Base-by-base conservation (phyloP, 1,140 invertebrate species). In the Mya arenaria region DNA sequence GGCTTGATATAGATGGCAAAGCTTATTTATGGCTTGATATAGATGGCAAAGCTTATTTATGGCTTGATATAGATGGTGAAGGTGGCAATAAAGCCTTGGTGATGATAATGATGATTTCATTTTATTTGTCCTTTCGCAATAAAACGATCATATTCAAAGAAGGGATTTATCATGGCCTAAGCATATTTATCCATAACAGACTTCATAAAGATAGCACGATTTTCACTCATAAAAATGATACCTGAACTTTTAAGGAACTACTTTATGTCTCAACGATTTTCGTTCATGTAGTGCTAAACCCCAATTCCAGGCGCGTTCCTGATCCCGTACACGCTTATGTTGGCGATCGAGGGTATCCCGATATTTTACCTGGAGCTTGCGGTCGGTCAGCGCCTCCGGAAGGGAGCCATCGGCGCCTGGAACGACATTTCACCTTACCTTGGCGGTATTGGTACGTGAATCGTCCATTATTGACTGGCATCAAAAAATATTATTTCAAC, bases 371-470 rank as follows among this genome's bases (percentile, higher is more conserved):
- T 86, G 28, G 88, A 85, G 37, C 73, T 89, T 39, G 78, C 82
- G 19, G 71, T 86, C 3, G 86, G 86, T 30, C 87, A 87, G 62
- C 56, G 84, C n/a, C 62, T 84, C 28, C 68, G 81, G 5, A 85
- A 84, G 39, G 85, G 81, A 8, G 78, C 80, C 4, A 79, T 84
- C 19, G 85, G 80, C 0, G 82, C 78, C 1, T 84, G 82, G 84
- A 85, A 84, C 41, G 58, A 83, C 19, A 74, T 86, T 6, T 80
- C 71, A 6, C 83, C 80, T 0, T 86, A 75, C 37, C 77, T 85
- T 0, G 86, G 75, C 13, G 97, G 97, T 82, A 96, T 99, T 39
- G 98, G 98, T n/a, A n/a, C n/a, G n/a, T n/a, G n/a, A n/a, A n/a
- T n/a, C n/a, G n/a, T n/a, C n/a, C n/a, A n/a, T n/a, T n/a, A n/a